Evolutionary conservation across 2,113 vertebrate species (phyloP).

Genomic region (Datnioides undecimradiatus): DNA sequence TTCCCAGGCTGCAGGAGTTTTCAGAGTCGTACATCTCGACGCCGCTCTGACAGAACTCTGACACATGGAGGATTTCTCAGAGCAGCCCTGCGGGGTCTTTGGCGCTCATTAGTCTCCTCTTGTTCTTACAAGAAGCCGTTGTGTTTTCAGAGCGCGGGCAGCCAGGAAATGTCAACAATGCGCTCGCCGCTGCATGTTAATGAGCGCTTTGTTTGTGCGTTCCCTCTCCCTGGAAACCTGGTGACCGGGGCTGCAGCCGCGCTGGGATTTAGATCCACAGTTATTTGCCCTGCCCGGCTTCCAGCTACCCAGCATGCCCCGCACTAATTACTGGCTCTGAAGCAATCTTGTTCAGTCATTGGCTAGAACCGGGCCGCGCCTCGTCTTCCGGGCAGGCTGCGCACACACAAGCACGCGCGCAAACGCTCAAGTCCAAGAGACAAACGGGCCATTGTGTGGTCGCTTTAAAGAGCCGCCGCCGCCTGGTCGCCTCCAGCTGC

Average conservation of each 20-base stretch:
- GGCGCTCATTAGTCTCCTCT: constrained; percentile 23
- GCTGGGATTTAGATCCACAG: constrained; percentile 30
- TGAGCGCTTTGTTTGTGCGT: constrained; percentile 49
- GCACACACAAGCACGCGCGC: constrained; percentile 28
- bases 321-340: constrained; percentile 65
- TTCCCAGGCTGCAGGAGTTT: too few relatives aligned
- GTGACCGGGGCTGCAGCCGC: constrained; percentile 22
- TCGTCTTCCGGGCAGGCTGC: constrained; percentile 37
- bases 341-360: constrained; percentile 36
- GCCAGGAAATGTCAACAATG: constrained; percentile 33
- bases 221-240: constrained; percentile 41
- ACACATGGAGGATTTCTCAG: not conserved
- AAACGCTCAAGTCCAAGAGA: constrained; percentile 32
- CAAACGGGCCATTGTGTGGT: constrained; percentile 70
- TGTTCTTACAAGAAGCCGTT: not conserved
- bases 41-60: not conserved
- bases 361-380: constrained; percentile 42
- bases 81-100: not conserved
- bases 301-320: constrained; percentile 61
- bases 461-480: constrained; percentile 34
- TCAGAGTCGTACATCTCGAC: not conserved
- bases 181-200: constrained; percentile 30
- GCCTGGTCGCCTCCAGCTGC: constrained; percentile 23
- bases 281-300: constrained; percentile 39
- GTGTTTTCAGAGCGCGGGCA: constrained; percentile 14